phyloP scores from a whole-genome alignment of 2,888 invertebrate genomes.

The Volucella inanis region DNA sequence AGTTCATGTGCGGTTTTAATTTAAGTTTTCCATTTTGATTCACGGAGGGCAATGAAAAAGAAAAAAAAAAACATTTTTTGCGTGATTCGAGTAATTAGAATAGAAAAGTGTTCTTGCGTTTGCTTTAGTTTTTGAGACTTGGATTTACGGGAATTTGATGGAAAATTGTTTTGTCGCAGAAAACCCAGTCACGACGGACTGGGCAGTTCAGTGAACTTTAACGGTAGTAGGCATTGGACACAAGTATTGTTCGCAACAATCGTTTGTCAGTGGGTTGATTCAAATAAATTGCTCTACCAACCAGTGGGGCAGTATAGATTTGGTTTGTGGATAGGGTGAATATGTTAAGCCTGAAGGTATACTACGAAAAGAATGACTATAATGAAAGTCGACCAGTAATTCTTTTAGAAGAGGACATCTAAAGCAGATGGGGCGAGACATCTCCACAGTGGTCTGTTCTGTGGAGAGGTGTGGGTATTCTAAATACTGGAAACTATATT shows the following conservation, averaged over 20 bases:
- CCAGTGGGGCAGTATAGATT: not conserved
- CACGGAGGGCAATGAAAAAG: conserved; percentile 1
- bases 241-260: too few relatives aligned
- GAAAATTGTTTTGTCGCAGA: conserved; percentile 30
- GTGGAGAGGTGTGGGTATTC: too few relatives aligned
- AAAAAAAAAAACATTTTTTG: conserved; percentile 11
- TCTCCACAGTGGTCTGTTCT: too few relatives aligned
- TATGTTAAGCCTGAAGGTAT: conserved; percentile 27
- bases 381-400: too few relatives aligned
- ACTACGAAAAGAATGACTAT: not conserved
- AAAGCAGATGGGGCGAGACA: too few relatives aligned
- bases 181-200: not conserved
- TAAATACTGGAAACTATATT: too few relatives aligned
- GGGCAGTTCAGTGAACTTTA: conserved; percentile 34
- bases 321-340: conserved; percentile 26
- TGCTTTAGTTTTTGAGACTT: conserved; percentile 19
- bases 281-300: not conserved
- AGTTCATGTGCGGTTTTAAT: conserved; percentile 48
- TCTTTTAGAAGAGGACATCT: too few relatives aligned
- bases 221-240: not conserved
- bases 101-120: conserved; percentile 35
- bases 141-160: conserved; percentile 29
- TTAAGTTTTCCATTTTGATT: conserved; percentile 40
- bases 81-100: conserved; percentile 58
- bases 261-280: not conserved